Base-by-base conservation (phyloP, 2,113 vertebrate genomes). In the Dipodomys stephensi region DNA sequence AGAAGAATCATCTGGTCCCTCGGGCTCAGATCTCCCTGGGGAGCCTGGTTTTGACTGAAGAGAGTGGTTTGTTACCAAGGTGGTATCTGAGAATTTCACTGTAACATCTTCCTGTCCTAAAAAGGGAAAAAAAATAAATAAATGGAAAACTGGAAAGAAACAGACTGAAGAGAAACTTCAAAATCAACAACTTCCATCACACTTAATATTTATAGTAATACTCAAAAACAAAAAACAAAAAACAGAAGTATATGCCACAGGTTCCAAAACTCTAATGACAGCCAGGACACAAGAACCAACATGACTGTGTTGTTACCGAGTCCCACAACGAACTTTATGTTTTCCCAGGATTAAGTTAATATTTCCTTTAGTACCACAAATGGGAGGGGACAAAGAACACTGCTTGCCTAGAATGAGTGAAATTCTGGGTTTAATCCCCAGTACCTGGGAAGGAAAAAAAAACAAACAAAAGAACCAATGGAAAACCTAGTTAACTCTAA, bases 61-160 rank as follows among this genome's bases (percentile, higher is more conserved):
- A 4, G 73, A 4, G 65, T 67, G 92, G 62, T 88, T 83, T 90
- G 79, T 19, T 72, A 49, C 83, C 4, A 4, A 82, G 30, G 6
- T 1, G 0, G 0, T 1, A 20, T 82, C 89, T 15, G 90, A 4
- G n/a, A 73, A 78, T 32, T 87, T 80, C 86, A 96, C 92, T 71
- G 96, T 85, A 18, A 1, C 60, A 32, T 39, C 44, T 78, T 96
- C 97, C 46, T 82, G 73, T 97, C 62, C 95, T 96, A 79, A 35
- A 76, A 96, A 32, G 73, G 18, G 53, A 13, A 5, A 12, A 49
- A 9, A 60, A 93, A 94, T 39, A 3, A 81, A 90, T 32, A 46
- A 83, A 25, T 19, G 16, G 86, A 57, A 15, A 83, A 18, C 85
- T n/a, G 81, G 12, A 74, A 77, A 53, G 71, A 64, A 22, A 80